A percentile compares a stretch with the other conserved stretches of the same genome.
These are phyloP conservation scores for Sialis lutaria DNA, from an alignment of 2,888 invertebrate species.

Conservation along the genomic window DNA sequence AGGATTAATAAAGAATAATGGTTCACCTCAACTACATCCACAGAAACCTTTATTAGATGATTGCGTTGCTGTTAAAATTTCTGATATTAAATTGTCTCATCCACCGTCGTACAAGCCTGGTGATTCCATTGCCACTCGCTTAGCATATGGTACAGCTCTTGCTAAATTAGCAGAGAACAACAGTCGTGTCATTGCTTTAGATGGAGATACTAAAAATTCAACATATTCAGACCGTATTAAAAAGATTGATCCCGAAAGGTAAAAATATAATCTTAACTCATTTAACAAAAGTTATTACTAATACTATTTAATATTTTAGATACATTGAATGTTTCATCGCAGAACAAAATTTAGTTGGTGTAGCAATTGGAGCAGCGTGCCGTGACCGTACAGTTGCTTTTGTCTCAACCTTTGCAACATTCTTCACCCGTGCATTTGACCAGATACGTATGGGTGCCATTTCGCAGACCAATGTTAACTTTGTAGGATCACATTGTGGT, in stretches of 20 bases:
- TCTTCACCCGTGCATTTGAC: conserved; percentile 92
- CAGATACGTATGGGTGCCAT: conserved; percentile 99
- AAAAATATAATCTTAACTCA: too few relatives aligned
- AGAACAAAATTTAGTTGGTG: conserved; percentile 94
- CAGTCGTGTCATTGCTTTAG: conserved; percentile 77
- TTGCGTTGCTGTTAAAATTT: conserved; percentile 57
- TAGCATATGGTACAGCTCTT: conserved; percentile 88
- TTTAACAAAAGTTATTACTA: too few relatives aligned
- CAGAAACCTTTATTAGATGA: conserved; percentile 43
- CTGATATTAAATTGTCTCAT: conserved; percentile 50
- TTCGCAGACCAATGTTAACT: conserved; percentile 93
- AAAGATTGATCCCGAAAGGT: conserved; percentile 37
- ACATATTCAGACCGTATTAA: conserved; percentile 90
- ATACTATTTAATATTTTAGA: conserved; percentile 21
- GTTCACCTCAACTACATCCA: conserved; percentile 41
- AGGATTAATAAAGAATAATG: conserved; percentile 46
- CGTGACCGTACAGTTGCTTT: conserved; percentile 86
- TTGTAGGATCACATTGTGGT: conserved; percentile 94
- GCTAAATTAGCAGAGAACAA: conserved; percentile 67
- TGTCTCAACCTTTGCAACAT: conserved; percentile 94
- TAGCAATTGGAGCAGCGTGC: conserved; percentile 88
- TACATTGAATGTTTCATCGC: conserved; percentile 98
- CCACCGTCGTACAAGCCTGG: conserved; percentile 71
- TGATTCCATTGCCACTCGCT: conserved; percentile 69
- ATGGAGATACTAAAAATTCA: conserved; percentile 98